A percentile compares a stretch with the other conserved stretches of the same genome.
These are phyloP conservation scores for Pempheris klunzingeri DNA, from an alignment of 2,797 vertebrate genomes.

Conservation along the genomic window DNA sequence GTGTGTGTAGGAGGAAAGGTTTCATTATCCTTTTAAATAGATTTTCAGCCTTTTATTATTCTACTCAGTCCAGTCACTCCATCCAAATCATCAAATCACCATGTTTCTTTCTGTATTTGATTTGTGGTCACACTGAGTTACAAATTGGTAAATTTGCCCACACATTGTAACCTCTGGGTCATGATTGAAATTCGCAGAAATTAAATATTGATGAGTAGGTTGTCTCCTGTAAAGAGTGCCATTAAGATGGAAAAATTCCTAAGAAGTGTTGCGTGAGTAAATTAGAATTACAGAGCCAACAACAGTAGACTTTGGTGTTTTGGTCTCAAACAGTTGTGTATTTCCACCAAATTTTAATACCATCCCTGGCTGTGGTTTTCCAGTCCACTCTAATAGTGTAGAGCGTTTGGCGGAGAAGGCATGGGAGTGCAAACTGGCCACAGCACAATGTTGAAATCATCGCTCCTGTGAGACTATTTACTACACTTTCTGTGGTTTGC, in stretches of 20 bases:
- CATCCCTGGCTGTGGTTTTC: constrained; percentile 42
- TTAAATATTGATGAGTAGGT: constrained; percentile 38
- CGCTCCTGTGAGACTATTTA: constrained; percentile 70
- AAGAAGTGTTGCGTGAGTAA: constrained; percentile 17
- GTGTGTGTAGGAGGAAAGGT: constrained; percentile 29
- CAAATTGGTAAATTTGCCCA: constrained; percentile 22
- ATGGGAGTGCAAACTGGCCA: constrained; percentile 54
- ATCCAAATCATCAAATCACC: constrained; percentile 8
- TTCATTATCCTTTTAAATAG: constrained; percentile 26
- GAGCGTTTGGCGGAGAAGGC: constrained; percentile 48
- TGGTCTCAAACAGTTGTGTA: background rate
- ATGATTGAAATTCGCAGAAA: constrained; percentile 41
- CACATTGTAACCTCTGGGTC: constrained; percentile 4
- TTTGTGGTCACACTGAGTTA: constrained; percentile 6
- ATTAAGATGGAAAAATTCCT: constrained; percentile 11
- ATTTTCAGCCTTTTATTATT: constrained; percentile 13
- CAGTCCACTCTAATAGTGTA: constrained; percentile 40
- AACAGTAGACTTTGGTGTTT: constrained; percentile 14
- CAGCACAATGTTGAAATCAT: constrained; percentile 61
- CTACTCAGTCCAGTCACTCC: constrained; percentile 25
- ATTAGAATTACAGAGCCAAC: constrained; percentile 5
- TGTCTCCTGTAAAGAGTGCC: constrained; percentile 20
- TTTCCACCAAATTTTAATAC: constrained; percentile 19
- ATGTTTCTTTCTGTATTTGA: background rate
- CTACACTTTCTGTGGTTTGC: constrained; percentile 56